These are phyloP conservation scores for Salvelinus alpinus DNA, from an alignment of 2,113 vertebrate species.

Conservation along the genomic window DNA sequence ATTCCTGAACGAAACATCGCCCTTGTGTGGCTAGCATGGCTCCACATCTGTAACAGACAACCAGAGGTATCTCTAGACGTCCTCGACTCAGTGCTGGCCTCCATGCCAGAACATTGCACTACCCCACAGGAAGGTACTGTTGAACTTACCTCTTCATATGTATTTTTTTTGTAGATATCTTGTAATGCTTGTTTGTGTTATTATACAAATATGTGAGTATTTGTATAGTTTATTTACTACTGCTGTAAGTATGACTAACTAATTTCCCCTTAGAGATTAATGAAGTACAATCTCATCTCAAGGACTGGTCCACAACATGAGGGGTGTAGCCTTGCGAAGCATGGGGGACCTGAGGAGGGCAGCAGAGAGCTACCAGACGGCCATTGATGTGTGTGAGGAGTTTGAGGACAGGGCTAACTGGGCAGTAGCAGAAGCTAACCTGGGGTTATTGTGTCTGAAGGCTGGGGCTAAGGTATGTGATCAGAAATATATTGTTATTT, in stretches of 20 bases:
- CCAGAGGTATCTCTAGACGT: conserved; percentile 70
- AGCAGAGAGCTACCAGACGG: conserved; percentile 79
- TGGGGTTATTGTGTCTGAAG: conserved; percentile 82
- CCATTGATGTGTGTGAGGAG: conserved; percentile 75
- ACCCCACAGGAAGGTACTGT: conserved; percentile 71
- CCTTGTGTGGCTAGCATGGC: conserved; percentile 83
- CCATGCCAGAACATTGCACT: conserved; percentile 63
- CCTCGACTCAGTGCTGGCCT: conserved; percentile 70
- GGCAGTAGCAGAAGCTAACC: conserved; percentile 85
- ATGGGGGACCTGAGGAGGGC: conserved; percentile 73
- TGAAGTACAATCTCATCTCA: conserved; percentile 22
- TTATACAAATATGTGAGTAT: too few relatives aligned
- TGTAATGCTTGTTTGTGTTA: too few relatives aligned
- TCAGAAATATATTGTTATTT: too few relatives aligned
- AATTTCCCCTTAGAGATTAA: too few relatives aligned
- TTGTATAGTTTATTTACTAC: too few relatives aligned
- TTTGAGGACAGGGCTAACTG: conserved; percentile 71
- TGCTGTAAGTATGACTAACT: too few relatives aligned
- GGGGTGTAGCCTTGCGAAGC: conserved; percentile 76
- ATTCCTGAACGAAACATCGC: conserved; percentile 44
- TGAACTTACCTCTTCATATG: too few relatives aligned
- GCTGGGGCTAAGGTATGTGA: conserved; percentile 57
- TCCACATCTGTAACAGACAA: conserved; percentile 74
- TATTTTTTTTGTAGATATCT: too few relatives aligned
- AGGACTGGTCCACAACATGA: conserved; percentile 85